Conservation (phyloP, 2,888 invertebrate genomes). For the Dascillus cervinus region DNA sequence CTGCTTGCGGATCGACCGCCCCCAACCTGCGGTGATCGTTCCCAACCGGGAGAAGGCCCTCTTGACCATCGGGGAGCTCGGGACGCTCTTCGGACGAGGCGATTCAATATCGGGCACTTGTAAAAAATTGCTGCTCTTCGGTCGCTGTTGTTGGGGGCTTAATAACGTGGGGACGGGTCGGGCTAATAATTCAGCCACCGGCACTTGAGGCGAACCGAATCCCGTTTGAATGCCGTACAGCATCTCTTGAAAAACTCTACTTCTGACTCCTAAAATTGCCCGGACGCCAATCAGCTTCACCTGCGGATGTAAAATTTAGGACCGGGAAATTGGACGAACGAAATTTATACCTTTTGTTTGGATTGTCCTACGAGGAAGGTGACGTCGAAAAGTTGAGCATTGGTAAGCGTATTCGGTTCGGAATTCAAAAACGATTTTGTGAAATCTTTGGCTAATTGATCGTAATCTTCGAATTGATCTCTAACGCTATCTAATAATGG, state of each 20-base stretch:
- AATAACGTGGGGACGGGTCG: conserved; percentile 80
- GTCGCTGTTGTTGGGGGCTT: conserved; percentile 77
- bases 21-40: conserved; percentile 87
- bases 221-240: conserved; percentile 90
- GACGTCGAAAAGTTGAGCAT: conserved; percentile 82
- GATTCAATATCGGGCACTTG: conserved; percentile 88
- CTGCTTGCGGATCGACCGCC: conserved; percentile 76
- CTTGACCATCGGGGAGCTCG: conserved; percentile 90
- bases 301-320: conserved; percentile 13
- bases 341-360: conserved; percentile 84
- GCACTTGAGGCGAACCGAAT: conserved; percentile 88
- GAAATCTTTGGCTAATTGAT: conserved; percentile 88
- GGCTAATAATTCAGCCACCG: conserved; percentile 79
- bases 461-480: conserved; percentile 91
- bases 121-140: conserved; percentile 85
- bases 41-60: conserved; percentile 85
- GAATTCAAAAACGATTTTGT: conserved; percentile 81
- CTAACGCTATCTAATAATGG: conserved; percentile 86
- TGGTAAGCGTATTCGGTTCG: conserved; percentile 67
- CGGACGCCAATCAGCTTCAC: conserved; percentile 79
- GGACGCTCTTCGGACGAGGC: conserved; percentile 85
- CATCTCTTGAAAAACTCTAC: conserved; percentile 92
- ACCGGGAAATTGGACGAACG: too few species aligned
- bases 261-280: conserved; percentile 84
- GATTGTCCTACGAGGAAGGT: conserved; percentile 87